phyloP scores from a whole-genome alignment of 2,113 vertebrate species.

The Tragelaphus imberbis region DNA sequence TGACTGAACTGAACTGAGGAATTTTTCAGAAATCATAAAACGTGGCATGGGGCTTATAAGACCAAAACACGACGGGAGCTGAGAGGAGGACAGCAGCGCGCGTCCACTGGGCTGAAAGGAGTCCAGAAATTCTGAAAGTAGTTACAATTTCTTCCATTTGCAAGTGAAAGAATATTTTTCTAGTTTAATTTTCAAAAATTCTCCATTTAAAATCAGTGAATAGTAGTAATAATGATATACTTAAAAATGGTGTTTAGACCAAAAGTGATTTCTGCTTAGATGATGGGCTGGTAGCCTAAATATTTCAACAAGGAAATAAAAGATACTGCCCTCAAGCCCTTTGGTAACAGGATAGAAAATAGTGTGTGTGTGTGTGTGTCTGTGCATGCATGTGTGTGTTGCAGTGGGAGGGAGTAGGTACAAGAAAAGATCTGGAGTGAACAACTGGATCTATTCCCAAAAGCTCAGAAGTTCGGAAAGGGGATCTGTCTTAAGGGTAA shows the following conservation, averaged over 20 bases:
- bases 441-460: neutral
- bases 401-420: fast-evolving
- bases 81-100: too few species aligned
- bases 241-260: neutral
- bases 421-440: neutral
- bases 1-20: neutral
- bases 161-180: neutral
- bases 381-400: fast-evolving
- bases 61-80: neutral
- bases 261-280: neutral
- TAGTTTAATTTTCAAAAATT: neutral
- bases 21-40: neutral
- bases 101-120: neutral
- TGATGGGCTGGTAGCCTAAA: neutral
- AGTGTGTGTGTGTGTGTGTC: neutral
- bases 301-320: neutral
- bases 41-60: neutral
- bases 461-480: neutral
- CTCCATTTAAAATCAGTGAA: neutral
- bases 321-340: neutral
- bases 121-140: neutral
- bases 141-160: neutral
- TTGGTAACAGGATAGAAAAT: neutral
- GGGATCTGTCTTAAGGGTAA: neutral
- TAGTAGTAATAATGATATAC: neutral